These are phyloP conservation scores for Poecilia wingei DNA, from an alignment of 2,797 vertebrate genomes.

Conservation along the genomic window DNA sequence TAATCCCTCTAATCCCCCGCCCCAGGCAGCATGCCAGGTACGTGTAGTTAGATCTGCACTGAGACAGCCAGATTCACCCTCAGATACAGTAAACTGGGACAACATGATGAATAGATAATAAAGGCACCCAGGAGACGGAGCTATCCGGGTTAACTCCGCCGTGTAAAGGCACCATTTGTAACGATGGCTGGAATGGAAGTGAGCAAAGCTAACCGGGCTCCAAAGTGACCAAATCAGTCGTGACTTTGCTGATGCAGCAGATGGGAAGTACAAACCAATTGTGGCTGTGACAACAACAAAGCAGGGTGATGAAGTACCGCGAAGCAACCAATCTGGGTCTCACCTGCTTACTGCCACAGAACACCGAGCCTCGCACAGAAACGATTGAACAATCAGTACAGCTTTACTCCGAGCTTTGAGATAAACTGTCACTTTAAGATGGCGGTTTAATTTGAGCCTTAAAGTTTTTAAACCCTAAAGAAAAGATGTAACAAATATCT, in stretches of 20 bases:
- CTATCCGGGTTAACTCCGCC: conserved; percentile 80
- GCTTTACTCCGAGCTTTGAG: conserved; percentile 29
- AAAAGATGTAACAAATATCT: neutral
- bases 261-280: conserved; percentile 74
- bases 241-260: conserved; percentile 79
- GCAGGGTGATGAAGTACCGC: conserved; percentile 79
- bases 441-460: neutral
- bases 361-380: conserved; percentile 37
- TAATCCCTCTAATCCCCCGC: conserved; percentile 66
- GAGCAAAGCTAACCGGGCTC: conserved; percentile 68
- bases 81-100: conserved; percentile 79
- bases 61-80: conserved; percentile 75
- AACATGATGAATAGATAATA: conserved; percentile 85
- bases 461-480: neutral
- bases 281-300: conserved; percentile 80
- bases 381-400: conserved; percentile 18
- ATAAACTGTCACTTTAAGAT: conserved; percentile 25
- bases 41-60: conserved; percentile 66
- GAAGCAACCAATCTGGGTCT: conserved; percentile 74
- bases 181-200: conserved; percentile 68
- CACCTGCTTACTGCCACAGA: conserved; percentile 69
- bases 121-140: conserved; percentile 72
- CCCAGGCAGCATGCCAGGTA: conserved; percentile 63
- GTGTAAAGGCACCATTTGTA: conserved; percentile 76
- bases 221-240: conserved; percentile 77